Conservation (phyloP, 1,140 invertebrate genomes). For the Mercenaria mercenaria region DNA sequence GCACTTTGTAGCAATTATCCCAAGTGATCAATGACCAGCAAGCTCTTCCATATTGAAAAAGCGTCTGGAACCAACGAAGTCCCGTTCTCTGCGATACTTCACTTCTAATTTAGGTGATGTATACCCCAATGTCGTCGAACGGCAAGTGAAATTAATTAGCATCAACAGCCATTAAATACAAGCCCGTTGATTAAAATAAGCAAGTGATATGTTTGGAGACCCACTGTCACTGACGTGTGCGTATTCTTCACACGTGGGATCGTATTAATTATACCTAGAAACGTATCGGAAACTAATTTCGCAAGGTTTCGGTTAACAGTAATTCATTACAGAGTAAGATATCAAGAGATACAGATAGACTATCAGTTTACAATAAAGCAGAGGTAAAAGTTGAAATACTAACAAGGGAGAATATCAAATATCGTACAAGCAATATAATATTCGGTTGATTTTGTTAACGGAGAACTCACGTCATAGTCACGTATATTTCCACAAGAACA, state of each 20-base stretch:
- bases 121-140: not conserved
- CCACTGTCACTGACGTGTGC: not conserved
- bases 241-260: not conserved
- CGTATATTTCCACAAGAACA: too few species aligned
- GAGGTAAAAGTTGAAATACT: too few species aligned
- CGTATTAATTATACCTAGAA: not conserved
- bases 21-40: not conserved
- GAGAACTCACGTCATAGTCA: too few species aligned
- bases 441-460: too few species aligned
- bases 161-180: constrained; percentile 40
- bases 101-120: not conserved
- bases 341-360: not conserved
- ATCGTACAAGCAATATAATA: too few species aligned
- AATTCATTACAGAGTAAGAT: not conserved
- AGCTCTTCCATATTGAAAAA: not conserved
- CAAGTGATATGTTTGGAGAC: not conserved
- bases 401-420: too few species aligned
- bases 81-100: constrained; percentile 14
- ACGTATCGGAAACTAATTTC: constrained; percentile 38
- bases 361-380: not conserved
- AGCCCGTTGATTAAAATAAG: constrained; percentile 2
- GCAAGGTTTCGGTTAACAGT: constrained; percentile 13
- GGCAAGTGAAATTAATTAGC: constrained; percentile 45
- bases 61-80: not conserved
- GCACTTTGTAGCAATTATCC: not conserved